phyloP scores from a whole-genome alignment of 2,888 invertebrate genomes.

The Leptopilina drosophilae region DNA sequence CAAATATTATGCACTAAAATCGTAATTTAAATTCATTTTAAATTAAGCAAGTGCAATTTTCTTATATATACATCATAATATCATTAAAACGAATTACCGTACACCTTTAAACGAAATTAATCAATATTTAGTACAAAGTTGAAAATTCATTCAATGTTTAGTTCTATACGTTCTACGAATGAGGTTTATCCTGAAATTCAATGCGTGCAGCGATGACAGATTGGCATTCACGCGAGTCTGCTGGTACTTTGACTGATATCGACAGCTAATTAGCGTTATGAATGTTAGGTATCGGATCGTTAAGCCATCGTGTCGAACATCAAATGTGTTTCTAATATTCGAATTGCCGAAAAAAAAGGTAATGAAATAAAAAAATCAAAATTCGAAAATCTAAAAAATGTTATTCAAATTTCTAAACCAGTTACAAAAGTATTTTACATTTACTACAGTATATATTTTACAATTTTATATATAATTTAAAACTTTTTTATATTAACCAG shows the following conservation, averaged over 20 bases:
- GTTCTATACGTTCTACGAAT: neutral
- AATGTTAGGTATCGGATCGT: conserved; percentile 53
- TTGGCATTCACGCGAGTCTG: conserved; percentile 51
- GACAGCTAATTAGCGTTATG: conserved; percentile 59
- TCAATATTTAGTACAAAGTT: neutral
- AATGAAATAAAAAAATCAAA: too few relatives aligned
- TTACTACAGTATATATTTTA: too few relatives aligned
- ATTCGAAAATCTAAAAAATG: too few relatives aligned
- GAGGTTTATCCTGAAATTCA: conserved; percentile 41
- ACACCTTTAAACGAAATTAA: neutral
- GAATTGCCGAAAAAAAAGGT: too few relatives aligned
- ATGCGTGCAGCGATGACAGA: conserved; percentile 54
- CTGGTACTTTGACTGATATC: conserved; percentile 54
- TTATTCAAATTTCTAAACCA: neutral
- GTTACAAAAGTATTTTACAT: too few relatives aligned
- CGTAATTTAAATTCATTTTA: too few relatives aligned
- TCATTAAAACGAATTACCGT: too few relatives aligned
- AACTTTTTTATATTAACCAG: too few relatives aligned
- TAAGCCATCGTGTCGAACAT: conserved; percentile 43
- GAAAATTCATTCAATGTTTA: conserved; percentile 9
- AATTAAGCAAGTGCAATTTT: too few relatives aligned
- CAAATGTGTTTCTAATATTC: conserved; percentile 4
- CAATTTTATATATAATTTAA: too few relatives aligned
- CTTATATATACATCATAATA: too few relatives aligned
- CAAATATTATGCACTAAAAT: too few relatives aligned